phyloP scores from a whole-genome alignment of 2,888 invertebrate genomes.

The Lumbricus terrestris region DNA sequence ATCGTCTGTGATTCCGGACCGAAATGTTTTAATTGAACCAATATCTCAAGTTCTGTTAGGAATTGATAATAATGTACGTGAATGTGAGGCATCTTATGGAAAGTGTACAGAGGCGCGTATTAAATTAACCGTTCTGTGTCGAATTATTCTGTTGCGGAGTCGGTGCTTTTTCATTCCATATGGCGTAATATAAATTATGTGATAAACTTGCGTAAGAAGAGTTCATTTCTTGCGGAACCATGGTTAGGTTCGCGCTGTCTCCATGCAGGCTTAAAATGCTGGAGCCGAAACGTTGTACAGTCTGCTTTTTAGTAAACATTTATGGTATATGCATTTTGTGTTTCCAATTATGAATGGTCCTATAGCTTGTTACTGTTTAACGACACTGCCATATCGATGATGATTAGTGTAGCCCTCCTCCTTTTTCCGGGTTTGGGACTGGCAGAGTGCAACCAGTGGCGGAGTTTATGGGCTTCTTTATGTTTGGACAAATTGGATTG shows the following conservation, averaged over 20 bases:
- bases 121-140: neutral
- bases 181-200: slow-evolving; percentile 3
- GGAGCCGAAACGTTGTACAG: neutral
- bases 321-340: neutral
- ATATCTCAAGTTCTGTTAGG: neutral
- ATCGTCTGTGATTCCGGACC: neutral
- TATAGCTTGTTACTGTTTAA: neutral
- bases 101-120: neutral
- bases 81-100: neutral
- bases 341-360: neutral
- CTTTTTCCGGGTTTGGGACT: no score
- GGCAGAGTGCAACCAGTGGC: no score
- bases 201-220: neutral
- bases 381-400: no score
- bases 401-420: no score
- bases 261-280: neutral
- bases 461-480: no score
- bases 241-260: neutral
- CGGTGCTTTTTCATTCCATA: neutral
- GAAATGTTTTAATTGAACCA: neutral
- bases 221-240: neutral
- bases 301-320: neutral
- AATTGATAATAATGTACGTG: neutral
- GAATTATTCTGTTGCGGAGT: neutral
- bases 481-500: neutral